Conservation (phyloP, 1,140 invertebrate genomes). For the Aradophagus sp. region DNA sequence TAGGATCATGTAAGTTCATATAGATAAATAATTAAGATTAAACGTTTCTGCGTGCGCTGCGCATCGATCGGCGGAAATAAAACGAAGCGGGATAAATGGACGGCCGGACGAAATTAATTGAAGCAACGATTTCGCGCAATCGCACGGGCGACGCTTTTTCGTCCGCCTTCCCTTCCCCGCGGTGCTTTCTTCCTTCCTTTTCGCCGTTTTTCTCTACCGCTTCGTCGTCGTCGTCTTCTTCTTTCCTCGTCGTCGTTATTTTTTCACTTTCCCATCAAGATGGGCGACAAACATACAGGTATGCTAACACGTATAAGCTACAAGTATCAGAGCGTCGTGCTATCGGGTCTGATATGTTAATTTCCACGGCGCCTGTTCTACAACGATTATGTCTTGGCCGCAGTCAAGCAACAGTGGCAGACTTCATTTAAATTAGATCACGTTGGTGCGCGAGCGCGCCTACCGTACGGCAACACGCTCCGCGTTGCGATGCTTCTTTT, state of each 20-base stretch:
- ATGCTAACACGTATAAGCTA: slow-evolving; percentile 55
- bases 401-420: slow-evolving; percentile 59
- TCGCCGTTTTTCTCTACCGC: no score
- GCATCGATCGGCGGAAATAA: slow-evolving; percentile 20
- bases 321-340: slow-evolving; percentile 59
- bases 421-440: slow-evolving; percentile 71
- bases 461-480: slow-evolving; percentile 43
- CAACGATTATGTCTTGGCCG: slow-evolving; percentile 62
- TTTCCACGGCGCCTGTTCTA: slow-evolving; percentile 63
- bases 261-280: slow-evolving; percentile 25
- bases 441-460: slow-evolving; percentile 52
- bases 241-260: no score
- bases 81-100: slow-evolving; percentile 8
- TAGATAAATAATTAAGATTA: slow-evolving; percentile 46
- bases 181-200: no score
- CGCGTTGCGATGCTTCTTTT: slow-evolving; percentile 39
- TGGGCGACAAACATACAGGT: slow-evolving; percentile 53
- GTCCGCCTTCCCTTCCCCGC: no score
- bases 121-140: slow-evolving; percentile 5
- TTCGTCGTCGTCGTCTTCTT: no score
- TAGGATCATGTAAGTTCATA: slow-evolving; percentile 45
- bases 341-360: slow-evolving; percentile 72
- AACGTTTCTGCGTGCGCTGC: slow-evolving; percentile 7
- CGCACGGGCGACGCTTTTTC: no score
- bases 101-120: slow-evolving; percentile 13